Conservation (phyloP, 1,140 invertebrate genomes). For the Cydia pomonella region DNA sequence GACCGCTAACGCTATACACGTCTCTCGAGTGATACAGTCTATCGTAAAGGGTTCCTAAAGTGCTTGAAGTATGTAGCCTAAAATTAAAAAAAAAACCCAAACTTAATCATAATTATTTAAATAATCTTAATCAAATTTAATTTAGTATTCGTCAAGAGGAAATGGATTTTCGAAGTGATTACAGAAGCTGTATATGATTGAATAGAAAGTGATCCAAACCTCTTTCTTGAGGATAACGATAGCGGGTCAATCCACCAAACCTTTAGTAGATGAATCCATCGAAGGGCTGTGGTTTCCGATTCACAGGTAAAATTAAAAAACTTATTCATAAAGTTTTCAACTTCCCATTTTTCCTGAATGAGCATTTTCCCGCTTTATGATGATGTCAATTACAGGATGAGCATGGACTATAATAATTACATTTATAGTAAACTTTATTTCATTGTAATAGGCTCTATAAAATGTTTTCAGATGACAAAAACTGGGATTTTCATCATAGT, state of each 20-base stretch:
- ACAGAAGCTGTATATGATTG: too few relatives aligned
- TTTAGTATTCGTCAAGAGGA: too few relatives aligned
- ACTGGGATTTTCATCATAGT: slow-evolving; percentile 4
- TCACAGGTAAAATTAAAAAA: not conserved
- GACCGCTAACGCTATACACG: too few relatives aligned
- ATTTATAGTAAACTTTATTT: not conserved
- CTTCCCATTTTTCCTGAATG: not conserved
- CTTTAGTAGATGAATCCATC: not conserved
- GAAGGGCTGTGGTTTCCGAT: not conserved
- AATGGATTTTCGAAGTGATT: too few relatives aligned
- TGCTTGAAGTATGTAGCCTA: too few relatives aligned
- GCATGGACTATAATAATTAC: not conserved
- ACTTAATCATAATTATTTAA: slow-evolving; percentile 21
- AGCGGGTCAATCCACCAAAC: too few relatives aligned
- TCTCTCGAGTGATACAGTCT: too few relatives aligned
- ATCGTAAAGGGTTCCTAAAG: too few relatives aligned
- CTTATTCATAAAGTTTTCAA: not conserved
- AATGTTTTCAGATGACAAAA: not conserved
- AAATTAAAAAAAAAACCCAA: slow-evolving; percentile 42
- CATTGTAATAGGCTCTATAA: not conserved
- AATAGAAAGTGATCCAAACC: too few relatives aligned
- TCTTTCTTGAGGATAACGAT: too few relatives aligned
- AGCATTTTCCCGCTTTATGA: not conserved
- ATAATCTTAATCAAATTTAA: too few relatives aligned
- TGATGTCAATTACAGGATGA: not conserved